Base-by-base conservation (phyloP, 2,797 vertebrate genomes). In the Crenichthys baileyi region DNA sequence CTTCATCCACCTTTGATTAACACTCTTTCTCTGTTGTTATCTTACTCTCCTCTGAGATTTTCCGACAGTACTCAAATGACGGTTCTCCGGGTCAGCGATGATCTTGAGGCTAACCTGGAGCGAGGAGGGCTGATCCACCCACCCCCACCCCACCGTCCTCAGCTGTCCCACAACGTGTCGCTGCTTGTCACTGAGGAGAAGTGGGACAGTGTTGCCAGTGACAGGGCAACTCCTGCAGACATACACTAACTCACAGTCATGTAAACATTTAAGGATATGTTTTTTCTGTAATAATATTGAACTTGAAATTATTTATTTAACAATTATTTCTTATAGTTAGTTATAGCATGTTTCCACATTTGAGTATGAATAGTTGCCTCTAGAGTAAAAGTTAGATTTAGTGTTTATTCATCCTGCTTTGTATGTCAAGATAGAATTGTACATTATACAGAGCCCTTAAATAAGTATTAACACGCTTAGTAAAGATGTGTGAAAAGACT, bases 111-210 rank as follows among this genome's bases (percentile, higher is more conserved):
- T 89, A 91, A 93, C 92, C 91, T 91, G 84, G 85, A 88, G 84
- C 85, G 84, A 89, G 85, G 82, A 84, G 82, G 75, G 63, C 83
- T 79, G 88, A 82, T 20, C 56, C 73, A 18, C 20, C n/a, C 41
- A 46, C 67, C 61, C 50, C 63, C 77, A 72, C 75, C 70, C 77
- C 81, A 76, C 80, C 78, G 60, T n/a, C 58, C 92, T 93, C 97
- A 98, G 97, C 97, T 98, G 97, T 96, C 96, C 92, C 83, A 93
- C 97, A 97, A 97, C 97, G 94, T 97, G 97, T 97, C 96, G 95
- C 81, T 88, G 94, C 97, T 96, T 96, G 96, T 96, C 96, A 96
- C 86, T 83, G 91, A 92, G 84, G 84, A 94, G 91, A 94, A 93
- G 89, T 89, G 87, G 87, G 92, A 36, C 86, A 90, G 90, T 92